Evolutionary conservation across 2,113 vertebrate genomes (phyloP), one percentile per base, ranked within the genome.

Genomic region (Catagonus wagneri): DNA sequence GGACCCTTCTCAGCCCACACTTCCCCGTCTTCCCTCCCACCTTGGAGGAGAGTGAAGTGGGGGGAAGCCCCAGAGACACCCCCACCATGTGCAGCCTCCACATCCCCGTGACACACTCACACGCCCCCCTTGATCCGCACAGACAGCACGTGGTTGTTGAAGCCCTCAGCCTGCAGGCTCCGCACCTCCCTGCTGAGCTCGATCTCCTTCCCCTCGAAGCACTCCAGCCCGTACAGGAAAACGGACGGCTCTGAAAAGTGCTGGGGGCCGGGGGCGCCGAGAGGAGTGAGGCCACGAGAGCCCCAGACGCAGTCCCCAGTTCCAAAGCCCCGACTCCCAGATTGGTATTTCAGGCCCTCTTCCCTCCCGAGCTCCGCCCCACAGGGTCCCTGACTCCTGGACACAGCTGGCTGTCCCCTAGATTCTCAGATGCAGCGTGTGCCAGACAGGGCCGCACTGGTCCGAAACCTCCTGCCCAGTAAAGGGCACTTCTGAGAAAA

Each of bases 181-280:
- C 98, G 74, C 76, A 99, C 98, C 89, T 99, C 99, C 0, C 84
- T 32, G 1, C 98, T 98, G 1, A 99, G 96, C 87, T 99, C 98
- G 1, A 99, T 99, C 98, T 99, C 99, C 89, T 99, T 99, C 65
- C 99, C 99, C 95, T 99, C 99, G 0, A 99, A 99, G 96, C 99
- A 99, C 97, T 99, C 99, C 75, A 99, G 97, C 2, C 99, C 99
- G 0, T 99, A 99, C 96, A 99, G 97, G 32, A 99, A 99, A 97
- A 99, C 98, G 90, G 99, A 99, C 1, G 99, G 99, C 86, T 99
- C 98, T 0, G 99, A 99, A 96, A 99, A 99, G 60, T 98, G 97
- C 99, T 99, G 96, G 0, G 0, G 95, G 44, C 1, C 0, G 1
- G 15, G 50, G 16, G 3, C 36, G 10, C 11, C 6, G 20, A 50